Evolutionary conservation across 2,113 vertebrate species (phyloP), one percentile per base, ranked within the genome.

Genomic region (Rallus limicola): DNA sequence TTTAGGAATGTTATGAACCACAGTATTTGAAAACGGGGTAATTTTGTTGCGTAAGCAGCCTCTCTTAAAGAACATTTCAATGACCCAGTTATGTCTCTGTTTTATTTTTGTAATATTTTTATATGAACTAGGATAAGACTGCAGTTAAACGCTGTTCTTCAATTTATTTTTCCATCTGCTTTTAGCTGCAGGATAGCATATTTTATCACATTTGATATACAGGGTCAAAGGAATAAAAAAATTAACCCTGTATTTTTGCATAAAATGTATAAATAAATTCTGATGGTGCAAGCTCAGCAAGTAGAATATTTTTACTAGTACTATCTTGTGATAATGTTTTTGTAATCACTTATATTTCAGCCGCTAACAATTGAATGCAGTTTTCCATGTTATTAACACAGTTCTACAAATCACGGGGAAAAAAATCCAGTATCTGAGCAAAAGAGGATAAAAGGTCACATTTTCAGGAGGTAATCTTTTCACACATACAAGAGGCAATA

Each of bases 91-190:
- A 96, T 95, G 96, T 94, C 93, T 97, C 89, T 94, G 96, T 95
- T 97, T 97, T 97, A 97, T 97, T 97, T 97, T 97, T 77, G 92
- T 95, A 97, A 93, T 95, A 95, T 92, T 96, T 97, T 96, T 93
- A 91, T 97, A 96, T 87, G 94, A 97, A 96, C 85, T 91, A 95
- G 82, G 88, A 91, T 96, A 93, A 97, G 71, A 77, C 65, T 96
- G 92, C 92, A 95, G 92, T 95, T 96, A 89, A 97, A 94, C 4
- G 93, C 76, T 36, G 93, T 83, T 65, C 86, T 97, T 97, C 89
- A 96, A 96, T 97, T 97, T 97, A 96, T 88, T 94, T 95, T 97
- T 97, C 93, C 69, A 93, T 95, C 93, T 92, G 91, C 69, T 95
- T 96, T 96, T 95, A 82, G 96, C 83, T 95, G 70, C 90, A 97